Evolutionary conservation across 1,140 invertebrate genomes (phyloP), one percentile per base, ranked within the genome.

Genomic region (Atta texana): DNA sequence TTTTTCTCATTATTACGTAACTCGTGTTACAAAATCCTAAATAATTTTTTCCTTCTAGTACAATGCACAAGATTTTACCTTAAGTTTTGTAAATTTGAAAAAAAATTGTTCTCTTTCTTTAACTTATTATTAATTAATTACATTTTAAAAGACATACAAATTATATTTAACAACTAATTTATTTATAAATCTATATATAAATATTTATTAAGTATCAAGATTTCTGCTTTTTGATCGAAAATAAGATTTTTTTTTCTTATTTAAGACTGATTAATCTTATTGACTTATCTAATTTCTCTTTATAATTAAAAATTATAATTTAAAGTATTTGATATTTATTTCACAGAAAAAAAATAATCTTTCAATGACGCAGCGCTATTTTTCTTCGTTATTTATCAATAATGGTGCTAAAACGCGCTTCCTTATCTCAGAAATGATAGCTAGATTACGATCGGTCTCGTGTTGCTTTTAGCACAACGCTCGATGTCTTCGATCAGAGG

Each of bases 401-500:
- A 75, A 63, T 72, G 55, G 24, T 21, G 55, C 55, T 51, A 61
- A 75, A 69, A 75, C 34, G 57, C 55, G 34, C 55, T 75, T 84
- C 12, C 44, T 84, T 59, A 49, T 74, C 28, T 57, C 55, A 34
- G 21, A 24, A 14, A 14, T 85, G 71, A 85, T 78, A 66, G 82
- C 44, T 64, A 24, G 74, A 85, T 85, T 66, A 76, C 74, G 53
- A 59, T 74, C 69, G 74, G 61, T 39, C 24, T 59, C 66, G 72
- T 85, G 72, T 85, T 63, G 72, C 82, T 85, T 81, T 86, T 74
- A 82, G 44, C 55, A 68, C 66, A 63, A 74, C 66, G 71, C 84
- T 87, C 86, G 72, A 85, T 76, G 82, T 85, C 72, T 69, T 55
- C 86, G 86, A 87, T 87, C 81, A 68, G 69, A 64, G 82, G 68